These are phyloP conservation scores for Drosophila anceps DNA, from an alignment of 2,888 invertebrate species.

Conservation along the genomic window DNA sequence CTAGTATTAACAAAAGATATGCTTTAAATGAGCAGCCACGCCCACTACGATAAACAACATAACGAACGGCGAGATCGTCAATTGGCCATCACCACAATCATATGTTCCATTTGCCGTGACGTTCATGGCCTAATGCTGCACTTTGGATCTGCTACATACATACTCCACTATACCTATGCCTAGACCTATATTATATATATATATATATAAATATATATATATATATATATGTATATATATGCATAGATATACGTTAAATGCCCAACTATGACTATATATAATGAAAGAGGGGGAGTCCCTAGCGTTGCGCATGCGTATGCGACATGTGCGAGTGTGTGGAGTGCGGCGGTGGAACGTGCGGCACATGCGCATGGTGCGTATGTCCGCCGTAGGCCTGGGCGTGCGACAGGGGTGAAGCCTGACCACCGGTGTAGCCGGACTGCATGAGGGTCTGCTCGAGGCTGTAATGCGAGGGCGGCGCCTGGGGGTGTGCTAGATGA, in stretches of 20 bases:
- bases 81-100: conserved; percentile 49
- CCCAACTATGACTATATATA: background rate
- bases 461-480: conserved; percentile 88
- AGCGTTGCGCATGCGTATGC: conserved; percentile 93
- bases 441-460: conserved; percentile 91
- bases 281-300: conserved; percentile 82
- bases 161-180: conserved; percentile 23
- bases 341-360: conserved; percentile 87
- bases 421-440: conserved; percentile 86
- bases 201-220: background rate
- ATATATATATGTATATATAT: background rate
- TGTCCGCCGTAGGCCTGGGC: conserved; percentile 85
- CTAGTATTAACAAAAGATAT: conserved; percentile 65
- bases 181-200: background rate
- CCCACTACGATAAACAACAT: conserved; percentile 59
- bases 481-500: conserved; percentile 89
- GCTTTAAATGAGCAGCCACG: conserved; percentile 52
- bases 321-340: conserved; percentile 88
- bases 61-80: conserved; percentile 75
- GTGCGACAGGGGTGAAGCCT: conserved; percentile 89
- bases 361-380: conserved; percentile 89
- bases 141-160: conserved; percentile 69
- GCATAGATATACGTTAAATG: background rate
- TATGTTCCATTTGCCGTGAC: conserved; percentile 17
- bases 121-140: conserved; percentile 62